phyloP scores from a whole-genome alignment of 2,888 invertebrate genomes.

The Lottia gigantea region DNA sequence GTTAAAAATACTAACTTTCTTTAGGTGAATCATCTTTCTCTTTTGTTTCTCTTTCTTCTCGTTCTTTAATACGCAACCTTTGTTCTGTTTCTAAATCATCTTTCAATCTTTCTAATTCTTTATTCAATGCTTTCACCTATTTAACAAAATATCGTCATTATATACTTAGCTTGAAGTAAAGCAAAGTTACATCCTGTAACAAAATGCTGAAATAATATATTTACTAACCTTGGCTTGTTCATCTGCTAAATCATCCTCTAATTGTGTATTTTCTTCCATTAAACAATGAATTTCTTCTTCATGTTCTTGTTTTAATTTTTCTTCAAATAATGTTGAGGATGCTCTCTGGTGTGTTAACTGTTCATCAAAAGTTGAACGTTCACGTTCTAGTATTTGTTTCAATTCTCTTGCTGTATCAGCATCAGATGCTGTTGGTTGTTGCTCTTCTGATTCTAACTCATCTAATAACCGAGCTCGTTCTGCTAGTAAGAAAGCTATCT shows the following conservation, averaged over 20 bases:
- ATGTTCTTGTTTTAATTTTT: conserved; percentile 51
- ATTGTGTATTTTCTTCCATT: conserved; percentile 59
- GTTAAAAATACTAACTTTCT: conserved; percentile 20
- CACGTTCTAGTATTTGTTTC: conserved; percentile 64
- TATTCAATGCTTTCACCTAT: conserved; percentile 34
- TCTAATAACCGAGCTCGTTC: conserved; percentile 69
- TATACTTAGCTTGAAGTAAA: too few species aligned
- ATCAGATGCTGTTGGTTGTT: conserved; percentile 17
- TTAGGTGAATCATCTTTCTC: conserved; percentile 22
- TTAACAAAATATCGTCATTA: background rate
- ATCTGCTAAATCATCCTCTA: conserved; percentile 43
- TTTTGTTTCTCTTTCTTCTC: conserved; percentile 38
- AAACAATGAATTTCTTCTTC: conserved; percentile 61
- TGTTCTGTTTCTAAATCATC: conserved; percentile 32
- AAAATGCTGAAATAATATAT: too few species aligned
- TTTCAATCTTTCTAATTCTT: conserved; percentile 38
- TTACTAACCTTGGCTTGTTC: conserved; percentile 51
- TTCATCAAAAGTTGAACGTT: conserved; percentile 66
- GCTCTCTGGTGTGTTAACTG: conserved; percentile 67
- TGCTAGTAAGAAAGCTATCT: conserved; percentile 70
- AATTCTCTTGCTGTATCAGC: conserved; percentile 38
- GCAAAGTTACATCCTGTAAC: too few species aligned
- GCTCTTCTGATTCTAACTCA: conserved; percentile 65
- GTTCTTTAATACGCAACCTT: conserved; percentile 39
- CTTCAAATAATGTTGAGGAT: conserved; percentile 41